Evolutionary conservation across 2,888 invertebrate genomes (phyloP).

Genomic region (Melangyna quadrimaculata): DNA sequence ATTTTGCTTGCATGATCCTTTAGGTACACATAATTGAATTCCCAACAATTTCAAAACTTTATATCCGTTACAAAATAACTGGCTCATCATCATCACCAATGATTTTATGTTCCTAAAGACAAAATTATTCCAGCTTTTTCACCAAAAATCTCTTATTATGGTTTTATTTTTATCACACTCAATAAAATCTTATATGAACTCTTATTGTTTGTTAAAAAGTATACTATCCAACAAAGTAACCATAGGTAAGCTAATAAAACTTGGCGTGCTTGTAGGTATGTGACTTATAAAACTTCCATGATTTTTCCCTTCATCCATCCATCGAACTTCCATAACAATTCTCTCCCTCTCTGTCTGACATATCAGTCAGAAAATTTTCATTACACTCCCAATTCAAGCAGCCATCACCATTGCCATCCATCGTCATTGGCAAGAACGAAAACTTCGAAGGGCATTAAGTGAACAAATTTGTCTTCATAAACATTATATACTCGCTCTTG

Average conservation of each 20-base stretch:
- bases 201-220: neutral
- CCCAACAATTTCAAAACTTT: too few species aligned
- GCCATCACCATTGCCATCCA: neutral
- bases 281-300: neutral
- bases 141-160: neutral
- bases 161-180: neutral
- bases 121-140: neutral
- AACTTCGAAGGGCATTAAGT: neutral
- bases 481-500: neutral
- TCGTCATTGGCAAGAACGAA: neutral
- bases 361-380: neutral
- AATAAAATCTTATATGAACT: neutral
- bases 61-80: too few species aligned
- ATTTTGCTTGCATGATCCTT: too few species aligned
- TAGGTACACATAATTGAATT: too few species aligned
- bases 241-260: neutral
- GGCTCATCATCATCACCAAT: too few species aligned
- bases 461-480: constrained; percentile 46
- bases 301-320: neutral
- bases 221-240: neutral
- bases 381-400: neutral
- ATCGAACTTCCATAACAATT: neutral
- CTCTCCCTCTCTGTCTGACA: neutral
- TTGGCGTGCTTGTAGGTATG: neutral
- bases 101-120: too few species aligned